These are phyloP conservation scores for Rhinichthys osculus DNA, from an alignment of 2,797 vertebrate genomes.

Conservation along the genomic window DNA sequence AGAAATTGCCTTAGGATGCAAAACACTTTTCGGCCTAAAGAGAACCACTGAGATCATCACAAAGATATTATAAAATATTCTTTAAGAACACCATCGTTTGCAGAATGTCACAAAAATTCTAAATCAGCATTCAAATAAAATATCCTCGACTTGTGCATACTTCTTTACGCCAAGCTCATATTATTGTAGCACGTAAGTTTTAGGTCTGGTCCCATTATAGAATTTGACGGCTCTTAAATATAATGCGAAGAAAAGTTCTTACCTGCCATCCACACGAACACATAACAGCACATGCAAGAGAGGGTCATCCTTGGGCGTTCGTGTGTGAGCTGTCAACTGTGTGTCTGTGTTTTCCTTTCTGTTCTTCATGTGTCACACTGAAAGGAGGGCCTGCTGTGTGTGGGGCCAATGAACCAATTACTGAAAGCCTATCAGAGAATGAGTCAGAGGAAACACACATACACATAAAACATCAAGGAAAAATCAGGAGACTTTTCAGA, in stretches of 20 bases:
- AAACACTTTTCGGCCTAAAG: neutral
- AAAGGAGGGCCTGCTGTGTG: slow-evolving; percentile 57
- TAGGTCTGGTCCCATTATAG: neutral
- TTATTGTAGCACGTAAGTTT: neutral
- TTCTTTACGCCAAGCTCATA: neutral
- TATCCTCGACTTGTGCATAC: neutral
- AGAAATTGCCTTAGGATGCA: neutral
- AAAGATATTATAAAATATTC: neutral
- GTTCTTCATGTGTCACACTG: slow-evolving; percentile 51
- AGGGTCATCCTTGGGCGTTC: slow-evolving; percentile 50
- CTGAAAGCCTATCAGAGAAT: slow-evolving; percentile 54
- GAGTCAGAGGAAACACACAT: slow-evolving; percentile 34
- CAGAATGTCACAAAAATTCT: neutral
- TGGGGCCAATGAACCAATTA: slow-evolving; percentile 47
- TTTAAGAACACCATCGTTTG: neutral
- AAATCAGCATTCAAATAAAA: neutral
- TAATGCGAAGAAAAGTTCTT: slow-evolving; percentile 34
- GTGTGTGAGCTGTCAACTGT: slow-evolving; percentile 37
- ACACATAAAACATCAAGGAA: slow-evolving; percentile 21
- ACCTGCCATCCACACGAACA: slow-evolving; percentile 69
- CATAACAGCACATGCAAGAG: slow-evolving; percentile 16
- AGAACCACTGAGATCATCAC: neutral
- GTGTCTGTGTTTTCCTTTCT: slow-evolving; percentile 33
- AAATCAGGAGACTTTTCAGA: slow-evolving; percentile 7
- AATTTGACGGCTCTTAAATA: slow-evolving; percentile 1